These are phyloP conservation scores for Automeris io DNA, from an alignment of 2,888 invertebrate species.

Conservation along the genomic window DNA sequence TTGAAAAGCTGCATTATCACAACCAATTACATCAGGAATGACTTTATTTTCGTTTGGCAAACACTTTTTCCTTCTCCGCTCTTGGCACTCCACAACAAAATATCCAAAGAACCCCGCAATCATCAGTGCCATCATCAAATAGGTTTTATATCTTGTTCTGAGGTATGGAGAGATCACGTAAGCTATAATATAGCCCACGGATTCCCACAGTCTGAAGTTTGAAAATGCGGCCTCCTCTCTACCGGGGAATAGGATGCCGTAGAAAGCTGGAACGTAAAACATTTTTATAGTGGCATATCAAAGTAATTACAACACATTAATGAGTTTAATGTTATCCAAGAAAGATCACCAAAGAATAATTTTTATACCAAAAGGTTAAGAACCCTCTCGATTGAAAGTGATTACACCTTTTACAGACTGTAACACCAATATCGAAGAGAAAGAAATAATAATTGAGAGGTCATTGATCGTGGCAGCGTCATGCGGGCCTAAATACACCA, in stretches of 20 bases:
- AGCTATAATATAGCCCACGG: constrained; percentile 80
- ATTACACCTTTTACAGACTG: too few species aligned
- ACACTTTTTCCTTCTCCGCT: constrained; percentile 30
- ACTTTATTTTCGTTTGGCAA: constrained; percentile 28
- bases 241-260: constrained; percentile 79
- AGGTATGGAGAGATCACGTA: constrained; percentile 76
- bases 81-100: constrained; percentile 52
- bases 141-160: constrained; percentile 71
- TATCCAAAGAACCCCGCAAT: constrained; percentile 73
- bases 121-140: constrained; percentile 66
- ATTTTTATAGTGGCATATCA: too few species aligned
- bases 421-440: too few species aligned
- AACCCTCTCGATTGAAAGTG: too few species aligned
- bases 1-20: constrained; percentile 57
- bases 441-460: too few species aligned
- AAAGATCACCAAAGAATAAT: too few species aligned
- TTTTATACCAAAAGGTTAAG: too few species aligned
- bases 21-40: constrained; percentile 32
- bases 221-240: constrained; percentile 82
- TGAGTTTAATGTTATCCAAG: too few species aligned
- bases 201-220: constrained; percentile 83
- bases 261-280: constrained; percentile 64
- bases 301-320: too few species aligned
- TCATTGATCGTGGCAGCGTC: too few species aligned
- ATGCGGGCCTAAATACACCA: too few species aligned